Evolutionary conservation across 2,888 invertebrate species (phyloP).

Genomic region (Colostygia pectinataria): DNA sequence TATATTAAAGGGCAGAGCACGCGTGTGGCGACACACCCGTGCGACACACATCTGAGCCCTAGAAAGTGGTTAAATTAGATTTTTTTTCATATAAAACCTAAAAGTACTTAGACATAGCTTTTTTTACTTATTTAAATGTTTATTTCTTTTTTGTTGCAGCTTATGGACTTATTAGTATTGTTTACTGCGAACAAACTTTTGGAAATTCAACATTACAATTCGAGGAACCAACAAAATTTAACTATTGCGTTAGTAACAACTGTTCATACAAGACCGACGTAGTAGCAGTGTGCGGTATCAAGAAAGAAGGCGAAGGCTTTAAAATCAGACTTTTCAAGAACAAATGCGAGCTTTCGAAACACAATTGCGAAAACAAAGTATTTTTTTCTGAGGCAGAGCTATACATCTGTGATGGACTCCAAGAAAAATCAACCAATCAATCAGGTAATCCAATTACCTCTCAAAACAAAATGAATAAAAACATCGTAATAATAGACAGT

Average conservation of each 20-base stretch:
- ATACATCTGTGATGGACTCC: slow-evolving; percentile 51
- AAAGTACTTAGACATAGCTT: too few relatives aligned
- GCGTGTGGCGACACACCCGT: too few relatives aligned
- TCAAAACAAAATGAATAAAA: slow-evolving; percentile 25
- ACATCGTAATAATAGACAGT: slow-evolving; percentile 55
- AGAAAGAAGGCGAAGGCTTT: slow-evolving; percentile 54
- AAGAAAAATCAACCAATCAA: slow-evolving; percentile 15
- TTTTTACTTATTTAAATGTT: too few relatives aligned
- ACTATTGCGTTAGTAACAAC: slow-evolving; percentile 35
- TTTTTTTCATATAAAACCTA: too few relatives aligned
- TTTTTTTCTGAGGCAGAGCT: slow-evolving; percentile 51
- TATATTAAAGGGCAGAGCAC: too few relatives aligned
- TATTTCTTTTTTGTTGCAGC: slow-evolving; percentile 20
- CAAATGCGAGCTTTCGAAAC: slow-evolving; percentile 50
- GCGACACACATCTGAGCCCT: too few relatives aligned
- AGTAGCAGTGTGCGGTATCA: slow-evolving; percentile 53
- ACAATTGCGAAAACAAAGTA: slow-evolving; percentile 51
- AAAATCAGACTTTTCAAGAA: slow-evolving; percentile 54
- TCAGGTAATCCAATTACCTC: slow-evolving; percentile 1
- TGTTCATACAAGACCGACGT: slow-evolving; percentile 25
- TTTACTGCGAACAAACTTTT: slow-evolving; percentile 48
- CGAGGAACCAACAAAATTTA: slow-evolving; percentile 4
- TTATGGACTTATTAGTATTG: slow-evolving; percentile 25
- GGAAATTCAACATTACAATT: neutral
- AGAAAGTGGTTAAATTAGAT: too few relatives aligned